phyloP scores from a whole-genome alignment of 2,797 vertebrate genomes.

The Takifugu rubripes region DNA sequence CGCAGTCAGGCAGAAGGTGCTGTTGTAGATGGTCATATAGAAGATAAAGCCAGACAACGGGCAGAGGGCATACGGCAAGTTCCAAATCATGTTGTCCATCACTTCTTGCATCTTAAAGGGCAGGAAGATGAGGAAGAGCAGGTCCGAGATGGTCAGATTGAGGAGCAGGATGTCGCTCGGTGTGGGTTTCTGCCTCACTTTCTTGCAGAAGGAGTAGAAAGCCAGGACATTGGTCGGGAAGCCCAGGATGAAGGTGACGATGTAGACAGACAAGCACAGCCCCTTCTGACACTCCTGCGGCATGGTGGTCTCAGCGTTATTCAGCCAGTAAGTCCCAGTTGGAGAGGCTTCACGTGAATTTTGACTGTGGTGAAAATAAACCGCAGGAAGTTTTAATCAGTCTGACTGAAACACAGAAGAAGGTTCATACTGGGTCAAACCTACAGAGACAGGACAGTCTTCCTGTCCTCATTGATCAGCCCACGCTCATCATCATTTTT shows the following conservation, averaged over 20 bases:
- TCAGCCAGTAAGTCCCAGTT: slow-evolving; percentile 13
- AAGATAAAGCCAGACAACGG: slow-evolving; percentile 77
- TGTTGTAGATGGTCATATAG: slow-evolving; percentile 85
- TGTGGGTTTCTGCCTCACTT: slow-evolving; percentile 74
- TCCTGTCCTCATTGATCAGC: slow-evolving; percentile 55
- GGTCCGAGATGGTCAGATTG: slow-evolving; percentile 82
- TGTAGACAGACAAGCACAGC: slow-evolving; percentile 73
- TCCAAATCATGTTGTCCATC: slow-evolving; percentile 64
- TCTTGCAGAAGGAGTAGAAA: slow-evolving; percentile 73
- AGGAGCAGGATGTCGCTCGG: slow-evolving; percentile 81
- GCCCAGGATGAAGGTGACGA: slow-evolving; percentile 75
- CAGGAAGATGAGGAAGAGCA: slow-evolving; percentile 81
- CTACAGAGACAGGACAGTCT: slow-evolving; percentile 37
- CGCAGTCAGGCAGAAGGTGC: slow-evolving; percentile 79
- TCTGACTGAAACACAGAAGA: slow-evolving; percentile 21
- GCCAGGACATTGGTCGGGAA: slow-evolving; percentile 70
- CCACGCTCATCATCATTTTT: slow-evolving; percentile 55
- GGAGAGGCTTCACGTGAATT: slow-evolving; percentile 41
- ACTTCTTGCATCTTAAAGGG: slow-evolving; percentile 83
- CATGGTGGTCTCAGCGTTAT: slow-evolving; percentile 40
- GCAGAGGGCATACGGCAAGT: slow-evolving; percentile 76
- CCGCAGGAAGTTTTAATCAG: slow-evolving; percentile 26
- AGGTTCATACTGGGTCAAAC: slow-evolving; percentile 56
- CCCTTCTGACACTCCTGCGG: slow-evolving; percentile 55
- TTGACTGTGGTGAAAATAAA: too few species aligned